Percentiles rank a stretch among this genome's conserved stretches.
phyloP scores from a whole-genome alignment of 1,140 invertebrate species.

The Nautilus pompilius region DNA sequence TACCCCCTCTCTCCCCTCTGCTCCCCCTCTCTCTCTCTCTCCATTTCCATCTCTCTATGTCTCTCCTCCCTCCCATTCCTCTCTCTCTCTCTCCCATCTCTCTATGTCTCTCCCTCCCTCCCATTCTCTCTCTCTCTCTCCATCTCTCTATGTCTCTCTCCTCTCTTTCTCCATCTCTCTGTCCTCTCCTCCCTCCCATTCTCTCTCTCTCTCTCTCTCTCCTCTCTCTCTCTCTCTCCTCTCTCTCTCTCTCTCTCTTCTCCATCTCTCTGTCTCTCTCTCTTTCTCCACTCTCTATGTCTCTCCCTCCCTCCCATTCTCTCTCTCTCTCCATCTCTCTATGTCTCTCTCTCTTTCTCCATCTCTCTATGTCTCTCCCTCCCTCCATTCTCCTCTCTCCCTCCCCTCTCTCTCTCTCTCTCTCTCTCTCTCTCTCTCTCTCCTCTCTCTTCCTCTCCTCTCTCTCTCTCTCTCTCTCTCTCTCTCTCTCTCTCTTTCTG shows the following conservation, averaged over 20 bases:
- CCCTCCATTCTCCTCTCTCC: neutral
- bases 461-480: neutral
- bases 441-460: constrained; percentile 1
- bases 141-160: neutral
- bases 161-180: neutral
- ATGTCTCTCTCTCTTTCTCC: neutral
- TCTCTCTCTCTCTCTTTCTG: neutral
- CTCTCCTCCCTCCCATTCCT: neutral
- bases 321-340: constrained; percentile 1
- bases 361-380: neutral
- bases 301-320: neutral
- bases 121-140: neutral
- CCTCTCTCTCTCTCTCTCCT: neutral
- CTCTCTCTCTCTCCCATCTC: neutral
- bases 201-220: neutral
- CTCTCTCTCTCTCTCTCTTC: constrained; percentile 3
- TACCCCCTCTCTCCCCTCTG: neutral
- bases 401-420: neutral
- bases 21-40: constrained; percentile 10
- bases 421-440: constrained; percentile 2
- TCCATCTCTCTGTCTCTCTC: constrained; percentile 3
- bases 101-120: neutral
- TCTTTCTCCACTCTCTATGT: neutral
- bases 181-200: neutral
- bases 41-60: constrained; percentile 7